Percentiles rank a stretch among this genome's conserved stretches.
Conservation (phyloP, 2,113 vertebrate genomes). For the Sander lucioperca region DNA sequence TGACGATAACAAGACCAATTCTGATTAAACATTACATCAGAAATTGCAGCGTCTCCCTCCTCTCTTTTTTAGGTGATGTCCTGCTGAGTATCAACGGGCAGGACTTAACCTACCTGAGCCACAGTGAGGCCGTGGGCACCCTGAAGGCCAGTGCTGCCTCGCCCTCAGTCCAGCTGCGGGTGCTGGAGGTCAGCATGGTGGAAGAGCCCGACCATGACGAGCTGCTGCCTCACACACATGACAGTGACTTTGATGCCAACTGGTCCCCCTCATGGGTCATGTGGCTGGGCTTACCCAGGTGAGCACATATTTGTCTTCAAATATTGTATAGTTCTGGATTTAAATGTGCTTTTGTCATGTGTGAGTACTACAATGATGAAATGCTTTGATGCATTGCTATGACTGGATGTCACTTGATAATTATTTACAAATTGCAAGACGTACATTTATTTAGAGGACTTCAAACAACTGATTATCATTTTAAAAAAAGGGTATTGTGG, state of each 20-base stretch:
- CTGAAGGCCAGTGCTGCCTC: slow-evolving; percentile 95
- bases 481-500: no score
- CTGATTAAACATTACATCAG: background rate
- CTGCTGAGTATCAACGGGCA: slow-evolving; percentile 96
- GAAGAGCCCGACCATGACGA: slow-evolving; percentile 90
- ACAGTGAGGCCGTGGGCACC: slow-evolving; percentile 95
- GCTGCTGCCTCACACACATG: slow-evolving; percentile 86
- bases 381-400: background rate
- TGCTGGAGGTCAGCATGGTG: slow-evolving; percentile 92
- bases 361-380: background rate
- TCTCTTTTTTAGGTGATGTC: slow-evolving; percentile 88
- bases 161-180: slow-evolving; percentile 89
- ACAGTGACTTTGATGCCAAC: slow-evolving; percentile 94
- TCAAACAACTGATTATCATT: no score
- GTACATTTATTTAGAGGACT: no score
- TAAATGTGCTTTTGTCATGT: background rate
- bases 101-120: slow-evolving; percentile 94
- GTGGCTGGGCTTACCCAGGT: slow-evolving; percentile 98
- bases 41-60: background rate
- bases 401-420: no score
- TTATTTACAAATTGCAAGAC: no score
- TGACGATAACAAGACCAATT: background rate
- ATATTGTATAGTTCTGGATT: background rate
- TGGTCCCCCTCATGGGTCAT: slow-evolving; percentile 99
- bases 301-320: slow-evolving; percentile 15